A percentile compares a stretch with the other conserved stretches of the same genome.
Conservation (phyloP, 2,113 vertebrate species). For the Brachionichthys hirsutus region DNA sequence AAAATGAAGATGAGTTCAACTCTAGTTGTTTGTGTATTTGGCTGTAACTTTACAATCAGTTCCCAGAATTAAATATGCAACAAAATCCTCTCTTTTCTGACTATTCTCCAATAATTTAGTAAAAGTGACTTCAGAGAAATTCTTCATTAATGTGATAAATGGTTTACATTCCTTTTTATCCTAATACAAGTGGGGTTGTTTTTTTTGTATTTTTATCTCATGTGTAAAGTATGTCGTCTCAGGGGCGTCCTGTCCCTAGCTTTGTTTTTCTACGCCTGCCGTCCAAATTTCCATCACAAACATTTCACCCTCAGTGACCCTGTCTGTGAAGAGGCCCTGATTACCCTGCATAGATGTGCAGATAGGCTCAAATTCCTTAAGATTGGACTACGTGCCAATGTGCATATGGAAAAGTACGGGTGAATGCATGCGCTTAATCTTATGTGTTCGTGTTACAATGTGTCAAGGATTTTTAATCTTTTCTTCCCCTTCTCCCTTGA, state of each 20-base stretch:
- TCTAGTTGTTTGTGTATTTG: background rate
- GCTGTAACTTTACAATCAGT: background rate
- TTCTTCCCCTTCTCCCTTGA: slow-evolving; percentile 22
- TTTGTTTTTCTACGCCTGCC: slow-evolving; percentile 79
- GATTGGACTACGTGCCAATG: slow-evolving; percentile 36
- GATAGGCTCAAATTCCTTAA: slow-evolving; percentile 52
- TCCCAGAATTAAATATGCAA: slow-evolving; percentile 5
- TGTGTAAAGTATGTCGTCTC: slow-evolving; percentile 72
- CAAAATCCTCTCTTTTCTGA: slow-evolving; percentile 5
- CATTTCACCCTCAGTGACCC: slow-evolving; percentile 74
- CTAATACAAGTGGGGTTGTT: accelerated
- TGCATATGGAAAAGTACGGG: slow-evolving; percentile 22
- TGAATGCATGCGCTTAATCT: too few species aligned
- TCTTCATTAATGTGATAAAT: slow-evolving; percentile 10
- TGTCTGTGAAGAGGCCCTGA: slow-evolving; percentile 62
- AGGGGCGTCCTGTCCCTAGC: slow-evolving; percentile 61
- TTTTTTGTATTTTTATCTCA: slow-evolving; percentile 55
- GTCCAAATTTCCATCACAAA: slow-evolving; percentile 82
- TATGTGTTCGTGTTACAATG: slow-evolving; percentile 46
- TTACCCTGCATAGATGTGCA: slow-evolving; percentile 69
- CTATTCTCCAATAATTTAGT: slow-evolving; percentile 11
- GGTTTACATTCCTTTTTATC: slow-evolving; percentile 27
- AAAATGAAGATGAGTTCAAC: background rate
- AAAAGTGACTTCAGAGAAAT: slow-evolving; percentile 2
- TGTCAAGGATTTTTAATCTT: slow-evolving; percentile 1